Percentiles rank a stretch among this genome's conserved stretches.
These are phyloP conservation scores for Radopholus similis DNA, from an alignment of 1,140 invertebrate species.

Conservation along the genomic window DNA sequence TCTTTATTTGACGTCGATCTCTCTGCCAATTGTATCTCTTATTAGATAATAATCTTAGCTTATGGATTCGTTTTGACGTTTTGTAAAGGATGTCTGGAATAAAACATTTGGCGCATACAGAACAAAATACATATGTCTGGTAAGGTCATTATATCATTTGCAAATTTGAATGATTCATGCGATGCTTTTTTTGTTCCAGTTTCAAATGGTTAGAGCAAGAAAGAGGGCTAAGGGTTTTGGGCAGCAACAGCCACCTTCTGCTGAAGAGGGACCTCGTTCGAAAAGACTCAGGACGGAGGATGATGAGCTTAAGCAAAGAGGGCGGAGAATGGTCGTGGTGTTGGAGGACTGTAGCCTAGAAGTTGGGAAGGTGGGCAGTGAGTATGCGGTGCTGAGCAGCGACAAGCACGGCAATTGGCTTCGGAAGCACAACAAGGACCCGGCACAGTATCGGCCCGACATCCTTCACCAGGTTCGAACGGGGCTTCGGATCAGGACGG, in stretches of 20 bases:
- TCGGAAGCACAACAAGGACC: slow-evolving; percentile 62
- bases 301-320: slow-evolving; percentile 10
- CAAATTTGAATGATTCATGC: too few relatives aligned
- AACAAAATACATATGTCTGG: too few relatives aligned
- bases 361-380: slow-evolving; percentile 78
- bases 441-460: slow-evolving; percentile 64
- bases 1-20: too few relatives aligned
- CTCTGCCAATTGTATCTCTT: too few relatives aligned
- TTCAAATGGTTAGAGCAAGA: too few relatives aligned
- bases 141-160: too few relatives aligned
- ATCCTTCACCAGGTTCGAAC: slow-evolving; percentile 64
- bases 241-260: background rate
- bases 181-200: too few relatives aligned
- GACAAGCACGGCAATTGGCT: slow-evolving; percentile 63
- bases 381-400: slow-evolving; percentile 64
- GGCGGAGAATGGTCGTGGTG: slow-evolving; percentile 74
- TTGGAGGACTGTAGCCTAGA: slow-evolving; percentile 89
- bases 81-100: too few relatives aligned
- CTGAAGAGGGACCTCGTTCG: slow-evolving; percentile 19
- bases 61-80: too few relatives aligned
- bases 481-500: slow-evolving; percentile 1
- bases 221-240: too few relatives aligned
- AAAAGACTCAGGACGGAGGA: slow-evolving; percentile 18
- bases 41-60: too few relatives aligned
- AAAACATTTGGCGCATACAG: too few relatives aligned